Percentiles rank a stretch among this genome's conserved stretches.
These are phyloP conservation scores for Cydia strobilella DNA, from an alignment of 1,140 invertebrate species.

Conservation along the genomic window DNA sequence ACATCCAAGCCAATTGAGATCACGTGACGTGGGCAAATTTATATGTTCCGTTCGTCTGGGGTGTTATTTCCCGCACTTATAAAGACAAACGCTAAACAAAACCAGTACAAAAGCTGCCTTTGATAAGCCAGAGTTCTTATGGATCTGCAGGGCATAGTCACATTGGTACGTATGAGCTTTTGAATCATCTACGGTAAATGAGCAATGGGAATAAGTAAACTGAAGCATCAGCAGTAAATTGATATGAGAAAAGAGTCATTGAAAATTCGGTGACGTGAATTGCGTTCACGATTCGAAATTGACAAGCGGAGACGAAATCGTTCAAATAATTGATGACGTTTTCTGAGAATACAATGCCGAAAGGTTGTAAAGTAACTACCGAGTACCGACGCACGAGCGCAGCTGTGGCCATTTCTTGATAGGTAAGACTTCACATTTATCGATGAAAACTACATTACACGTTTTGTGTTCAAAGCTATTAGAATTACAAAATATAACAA, in stretches of 20 bases:
- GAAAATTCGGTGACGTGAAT: background rate
- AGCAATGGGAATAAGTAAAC: background rate
- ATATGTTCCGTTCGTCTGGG: constrained; percentile 40
- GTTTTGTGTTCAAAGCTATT: too few relatives aligned
- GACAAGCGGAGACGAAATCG: background rate
- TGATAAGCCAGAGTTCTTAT: background rate
- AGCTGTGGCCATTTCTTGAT: too few relatives aligned
- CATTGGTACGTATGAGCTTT: background rate
- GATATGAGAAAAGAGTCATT: background rate
- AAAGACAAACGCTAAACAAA: background rate
- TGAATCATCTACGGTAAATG: background rate
- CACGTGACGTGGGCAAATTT: constrained; percentile 42
- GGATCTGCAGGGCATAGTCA: background rate
- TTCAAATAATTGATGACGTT: background rate
- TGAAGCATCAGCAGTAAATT: background rate
- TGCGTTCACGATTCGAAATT: background rate
- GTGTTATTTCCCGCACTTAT: background rate
- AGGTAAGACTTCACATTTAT: too few relatives aligned
- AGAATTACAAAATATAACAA: too few relatives aligned
- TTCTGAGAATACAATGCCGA: background rate
- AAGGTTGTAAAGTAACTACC: too few relatives aligned
- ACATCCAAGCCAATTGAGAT: constrained; percentile 58
- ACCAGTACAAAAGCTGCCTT: background rate
- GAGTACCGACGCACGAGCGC: too few relatives aligned
- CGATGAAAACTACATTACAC: too few relatives aligned